Base-by-base conservation (phyloP, 2,888 invertebrate species). In the Stenurella melanura region DNA sequence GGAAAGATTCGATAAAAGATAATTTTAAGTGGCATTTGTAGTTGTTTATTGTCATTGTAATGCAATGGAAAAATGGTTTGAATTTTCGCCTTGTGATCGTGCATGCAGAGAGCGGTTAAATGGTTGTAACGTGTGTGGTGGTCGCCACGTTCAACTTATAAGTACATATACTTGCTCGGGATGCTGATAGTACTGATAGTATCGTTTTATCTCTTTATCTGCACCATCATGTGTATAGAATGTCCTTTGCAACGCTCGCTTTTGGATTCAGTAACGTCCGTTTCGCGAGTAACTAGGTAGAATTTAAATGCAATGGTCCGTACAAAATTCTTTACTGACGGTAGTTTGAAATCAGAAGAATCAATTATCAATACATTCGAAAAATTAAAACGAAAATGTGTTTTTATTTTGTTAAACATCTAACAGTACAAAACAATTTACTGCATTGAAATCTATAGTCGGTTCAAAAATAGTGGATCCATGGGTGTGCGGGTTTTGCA, bases 51-150 rank as follows among this genome's bases (percentile, higher is more conserved):
- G 78, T 78, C 78, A 80, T 79, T 78, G 74, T 78, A 73, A 64
- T 66, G 74, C 74, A 21, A 60, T 50, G 67, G 64, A 77, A 78
- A 77, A 78, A 76, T 78, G 74, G 66, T 76, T 74, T 74, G 83
- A 83, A 84, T 85, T 83, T 83, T 80, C 78, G 81, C 81, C 73
- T 73, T 78, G 78, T 67, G 80, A 79, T 86, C 86, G 86, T 86
- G 86, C 81, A 79, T 78, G 77, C 81, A 75, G 72, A 70, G 80
- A 78, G 83, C 85, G 74, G 75, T 81, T 85, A 85, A 71, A 83
- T 81, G 84, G 83, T 79, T 77, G 74, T 81, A 79, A 83, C 86
- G 85, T 85, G 86, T 85, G 86, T 84, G 86, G 86, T 82, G 83
- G 81, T 79, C 82, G 78, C 78, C 75, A 68, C 50, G 60, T 74